Percentiles rank a stretch among this genome's conserved stretches.
These are phyloP conservation scores for Oreotragus oreotragus DNA, from an alignment of 2,113 vertebrate species.

Conservation along the genomic window DNA sequence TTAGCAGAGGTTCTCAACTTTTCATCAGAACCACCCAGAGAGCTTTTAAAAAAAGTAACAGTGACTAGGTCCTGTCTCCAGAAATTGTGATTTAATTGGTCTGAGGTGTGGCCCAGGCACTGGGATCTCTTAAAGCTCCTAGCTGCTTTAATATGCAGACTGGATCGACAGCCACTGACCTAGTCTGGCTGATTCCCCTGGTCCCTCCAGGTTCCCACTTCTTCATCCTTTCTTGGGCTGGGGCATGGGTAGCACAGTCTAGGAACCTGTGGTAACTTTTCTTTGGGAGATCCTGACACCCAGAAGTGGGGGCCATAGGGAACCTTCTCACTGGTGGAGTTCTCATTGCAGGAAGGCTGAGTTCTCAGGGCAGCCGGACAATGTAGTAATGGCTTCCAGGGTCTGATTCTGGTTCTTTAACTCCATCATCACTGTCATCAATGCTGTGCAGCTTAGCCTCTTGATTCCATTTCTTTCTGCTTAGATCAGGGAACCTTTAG, in stretches of 20 bases:
- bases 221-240: neutral
- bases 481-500: neutral
- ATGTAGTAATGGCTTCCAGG: neutral
- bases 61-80: neutral
- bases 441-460: neutral
- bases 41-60: neutral
- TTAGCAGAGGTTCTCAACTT: neutral
- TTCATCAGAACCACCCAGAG: neutral
- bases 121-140: neutral
- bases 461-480: neutral
- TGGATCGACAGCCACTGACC: neutral
- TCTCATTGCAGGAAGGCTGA: neutral
- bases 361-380: neutral
- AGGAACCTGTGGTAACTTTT: neutral
- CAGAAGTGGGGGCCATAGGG: neutral
- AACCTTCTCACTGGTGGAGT: neutral
- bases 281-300: neutral
- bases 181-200: neutral
- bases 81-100: constrained; percentile 16
- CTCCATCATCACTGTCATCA: neutral
- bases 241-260: neutral
- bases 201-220: neutral
- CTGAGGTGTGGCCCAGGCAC: neutral
- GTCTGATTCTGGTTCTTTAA: neutral
- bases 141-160: neutral